phyloP scores from a whole-genome alignment of 2,888 invertebrate genomes.

The Baronia brevicornis region DNA sequence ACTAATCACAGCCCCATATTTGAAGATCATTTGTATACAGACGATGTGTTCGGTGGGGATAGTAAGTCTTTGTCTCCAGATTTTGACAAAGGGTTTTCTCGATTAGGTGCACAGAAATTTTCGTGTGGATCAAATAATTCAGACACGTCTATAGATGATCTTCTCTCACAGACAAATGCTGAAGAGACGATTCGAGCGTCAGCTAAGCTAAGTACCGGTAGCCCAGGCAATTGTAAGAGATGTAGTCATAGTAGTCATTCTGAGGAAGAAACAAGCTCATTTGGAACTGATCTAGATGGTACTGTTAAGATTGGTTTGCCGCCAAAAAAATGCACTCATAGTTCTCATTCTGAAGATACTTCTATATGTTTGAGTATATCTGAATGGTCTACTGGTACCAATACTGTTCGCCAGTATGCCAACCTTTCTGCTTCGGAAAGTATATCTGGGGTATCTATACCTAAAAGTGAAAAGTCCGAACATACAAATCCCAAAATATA shows the following conservation, averaged over 20 bases:
- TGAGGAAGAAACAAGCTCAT: constrained; percentile 83
- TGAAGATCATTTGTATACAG: constrained; percentile 74
- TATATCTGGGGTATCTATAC: constrained; percentile 75
- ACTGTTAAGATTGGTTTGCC: constrained; percentile 87
- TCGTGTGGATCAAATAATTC: constrained; percentile 78
- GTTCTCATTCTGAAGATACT: constrained; percentile 90
- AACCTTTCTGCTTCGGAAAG: constrained; percentile 83
- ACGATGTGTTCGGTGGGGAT: constrained; percentile 78
- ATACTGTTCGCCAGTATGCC: constrained; percentile 87
- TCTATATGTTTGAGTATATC: constrained; percentile 90
- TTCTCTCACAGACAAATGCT: constrained; percentile 74
- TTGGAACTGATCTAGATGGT: constrained; percentile 87
- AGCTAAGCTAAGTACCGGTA: constrained; percentile 64
- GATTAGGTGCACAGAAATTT: constrained; percentile 57
- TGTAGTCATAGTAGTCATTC: constrained; percentile 84
- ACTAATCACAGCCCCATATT: constrained; percentile 76
- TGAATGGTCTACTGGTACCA: constrained; percentile 92
- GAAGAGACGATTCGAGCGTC: constrained; percentile 75
- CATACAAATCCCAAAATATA: constrained; percentile 74
- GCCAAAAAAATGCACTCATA: constrained; percentile 87
- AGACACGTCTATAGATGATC: constrained; percentile 78
- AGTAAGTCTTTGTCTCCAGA: constrained; percentile 77
- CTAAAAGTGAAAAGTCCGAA: constrained; percentile 77
- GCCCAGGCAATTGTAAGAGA: constrained; percentile 73
- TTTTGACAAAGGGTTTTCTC: constrained; percentile 63